Conservation (phyloP, 2,888 invertebrate species). For the Morinoia aosen region DNA sequence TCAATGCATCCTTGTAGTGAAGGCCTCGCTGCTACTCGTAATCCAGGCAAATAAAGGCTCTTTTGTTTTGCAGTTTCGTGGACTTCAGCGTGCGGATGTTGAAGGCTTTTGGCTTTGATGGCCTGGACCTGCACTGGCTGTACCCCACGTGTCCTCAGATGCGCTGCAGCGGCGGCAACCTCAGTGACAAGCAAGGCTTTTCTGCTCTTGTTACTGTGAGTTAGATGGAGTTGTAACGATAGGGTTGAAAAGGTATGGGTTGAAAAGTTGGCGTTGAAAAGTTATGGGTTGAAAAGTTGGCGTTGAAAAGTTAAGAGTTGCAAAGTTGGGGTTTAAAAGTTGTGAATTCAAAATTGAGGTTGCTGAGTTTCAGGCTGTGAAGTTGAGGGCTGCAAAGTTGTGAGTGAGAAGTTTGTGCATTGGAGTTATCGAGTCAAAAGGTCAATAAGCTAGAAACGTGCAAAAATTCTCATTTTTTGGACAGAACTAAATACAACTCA, state of each 20-base stretch:
- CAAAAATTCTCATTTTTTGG: too few relatives aligned
- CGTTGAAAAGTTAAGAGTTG: too few relatives aligned
- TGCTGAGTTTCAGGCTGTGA: too few relatives aligned
- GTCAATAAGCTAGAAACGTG: too few relatives aligned
- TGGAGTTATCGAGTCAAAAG: too few relatives aligned
- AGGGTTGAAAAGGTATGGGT: not conserved
- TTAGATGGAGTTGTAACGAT: not conserved
- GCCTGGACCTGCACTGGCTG: slow-evolving; percentile 94
- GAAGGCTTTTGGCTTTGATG: slow-evolving; percentile 83
- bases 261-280: too few relatives aligned
- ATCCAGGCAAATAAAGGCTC: not conserved
- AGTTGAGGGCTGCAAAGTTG: too few relatives aligned
- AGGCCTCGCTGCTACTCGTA: not conserved
- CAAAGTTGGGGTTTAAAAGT: not conserved
- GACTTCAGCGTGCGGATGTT: slow-evolving; percentile 78
- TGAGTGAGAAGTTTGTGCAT: too few relatives aligned
- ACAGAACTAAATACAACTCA: too few relatives aligned
- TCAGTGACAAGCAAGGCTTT: slow-evolving; percentile 83
- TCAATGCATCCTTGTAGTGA: not conserved
- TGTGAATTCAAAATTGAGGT: too few relatives aligned
- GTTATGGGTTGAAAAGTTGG: too few relatives aligned
- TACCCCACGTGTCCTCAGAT: slow-evolving; percentile 95
- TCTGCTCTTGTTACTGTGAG: slow-evolving; percentile 81
- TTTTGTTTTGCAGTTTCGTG: slow-evolving; percentile 68
- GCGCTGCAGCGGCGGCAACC: slow-evolving; percentile 85